These are phyloP conservation scores for Hippocampus guttulatus DNA, from an alignment of 2,113 vertebrate genomes.

Conservation along the genomic window DNA sequence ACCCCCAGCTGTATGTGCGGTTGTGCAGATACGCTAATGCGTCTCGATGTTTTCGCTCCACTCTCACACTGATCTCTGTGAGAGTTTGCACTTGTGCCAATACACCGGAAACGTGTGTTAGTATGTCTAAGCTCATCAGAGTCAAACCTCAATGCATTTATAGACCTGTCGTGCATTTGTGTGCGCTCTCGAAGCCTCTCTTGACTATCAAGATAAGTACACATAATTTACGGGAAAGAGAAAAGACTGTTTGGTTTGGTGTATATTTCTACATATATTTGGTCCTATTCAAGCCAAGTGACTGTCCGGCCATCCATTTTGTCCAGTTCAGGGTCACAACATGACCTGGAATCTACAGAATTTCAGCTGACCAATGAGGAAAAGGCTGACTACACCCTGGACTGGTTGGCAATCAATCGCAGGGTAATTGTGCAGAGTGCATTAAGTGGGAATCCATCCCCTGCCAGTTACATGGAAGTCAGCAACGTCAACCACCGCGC, in stretches of 20 bases:
- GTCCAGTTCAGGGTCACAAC: not conserved
- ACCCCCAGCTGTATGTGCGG: constrained; percentile 19
- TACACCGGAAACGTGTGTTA: not conserved
- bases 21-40: not conserved
- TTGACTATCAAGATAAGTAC: constrained; percentile 55
- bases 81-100: constrained; percentile 7
- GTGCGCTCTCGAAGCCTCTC: constrained; percentile 31
- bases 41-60: not conserved
- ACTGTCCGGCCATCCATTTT: not conserved
- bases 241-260: not conserved
- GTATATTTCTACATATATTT: not conserved
- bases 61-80: not conserved
- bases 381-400: not conserved
- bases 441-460: not conserved
- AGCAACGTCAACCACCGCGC: not conserved
- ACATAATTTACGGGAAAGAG: constrained; percentile 50
- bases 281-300: not conserved
- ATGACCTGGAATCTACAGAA: not conserved
- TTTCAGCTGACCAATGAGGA: not conserved
- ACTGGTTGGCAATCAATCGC: not conserved
- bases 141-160: not conserved
- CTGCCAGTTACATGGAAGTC: not conserved
- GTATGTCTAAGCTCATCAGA: constrained; percentile 2
- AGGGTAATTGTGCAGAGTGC: not conserved
- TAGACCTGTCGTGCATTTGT: not conserved